Base-by-base conservation (phyloP, 2,888 invertebrate species). In the Apodemia hepburni region DNA sequence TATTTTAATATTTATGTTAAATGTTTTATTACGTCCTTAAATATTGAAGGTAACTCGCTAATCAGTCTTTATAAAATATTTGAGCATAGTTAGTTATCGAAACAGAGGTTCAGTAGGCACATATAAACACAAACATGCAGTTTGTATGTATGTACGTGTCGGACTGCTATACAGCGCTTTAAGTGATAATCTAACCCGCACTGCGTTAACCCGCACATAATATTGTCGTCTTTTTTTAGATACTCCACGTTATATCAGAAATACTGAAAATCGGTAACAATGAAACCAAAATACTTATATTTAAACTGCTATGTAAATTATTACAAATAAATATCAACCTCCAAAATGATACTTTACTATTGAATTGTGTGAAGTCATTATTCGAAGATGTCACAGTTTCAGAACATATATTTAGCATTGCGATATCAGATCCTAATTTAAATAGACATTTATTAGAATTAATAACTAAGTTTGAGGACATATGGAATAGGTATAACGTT, bases 201-300 rank as follows among this genome's bases (percentile, higher is more conserved):
- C n/a, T n/a, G n/a, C n/a, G n/a, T n/a, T n/a, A n/a, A n/a, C n/a
- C n/a, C n/a, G n/a, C n/a, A n/a, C n/a, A n/a, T n/a, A n/a, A 33
- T 57, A 17, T 61, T 11, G 45, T 35, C 29, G 61, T 62, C 62
- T 35, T 49, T 74, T 38, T 77, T 60, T 70, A 90, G 89, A 74
- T 87, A 42, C 73, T 85, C 15, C 81, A 84, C 64, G 71, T 77
- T 2, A 74, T 84, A 33, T 75, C 76, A 18, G 74, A 69, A 58
- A 73, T 85, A 38, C 66, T 80, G 49, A 67, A 73, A 62, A 71
- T 73, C n/a, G 75, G 75, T n/a, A 80, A 79, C 65, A 71, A 68
- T 6, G 85, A 85, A 72, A 66, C 82, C 27, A 79, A 80, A 65
- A 65, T 81, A 61, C 62, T 80, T 9, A 61, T 84, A 33, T 76